Evolutionary conservation across 2,888 invertebrate species (phyloP), one percentile per base, ranked within the genome.

Genomic region (Nephrotoma guestfalica): DNA sequence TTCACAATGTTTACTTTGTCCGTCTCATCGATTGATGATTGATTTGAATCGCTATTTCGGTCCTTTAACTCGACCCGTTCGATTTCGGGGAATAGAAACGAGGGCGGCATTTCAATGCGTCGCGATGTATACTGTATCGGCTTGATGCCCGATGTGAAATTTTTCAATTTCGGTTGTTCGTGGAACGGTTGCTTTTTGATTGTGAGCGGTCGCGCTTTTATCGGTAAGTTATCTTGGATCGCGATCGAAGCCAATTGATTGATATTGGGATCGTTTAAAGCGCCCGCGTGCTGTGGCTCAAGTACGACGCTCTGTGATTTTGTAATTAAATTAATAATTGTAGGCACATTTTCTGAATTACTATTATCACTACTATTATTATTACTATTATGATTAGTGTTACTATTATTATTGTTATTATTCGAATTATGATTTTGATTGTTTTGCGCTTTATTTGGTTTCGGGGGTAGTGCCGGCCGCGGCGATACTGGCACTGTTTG

Each of bases 121-220:
- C 96, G 92, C 89, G 94, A 95, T 88, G 94, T 94, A 88, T 95
- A 93, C 89, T 94, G 94, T 85, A 95, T 93, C 87, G 94, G 93
- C 89, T 93, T 93, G 18, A 91, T 90, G 85, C 93, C 91, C 51
- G 90, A 92, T 87, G 92, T 93, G 88, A 94, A 91, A 87, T 93
- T 94, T 90, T 96, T 93, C 86, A 96, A 91, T 89, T 96, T 95
- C 4, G 96, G 96, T 89, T 96, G 96, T 90, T 96, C 96, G 88
- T 95, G 94, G 83, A 96, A 91, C n/a, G 95, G 95, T 89, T 95
- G 96, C 90, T 97, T 97, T 91, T 96, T 94, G 88, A 97, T 95
- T 85, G 96, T 96, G 87, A 97, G 91, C 0, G 97, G 97, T 88
- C 96, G 95, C 0, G 97, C 96, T 92, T 97, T 97, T 88, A 97